Evolutionary conservation across 2,113 vertebrate species (phyloP).

Genomic region (Myiozetetes cayanensis): DNA sequence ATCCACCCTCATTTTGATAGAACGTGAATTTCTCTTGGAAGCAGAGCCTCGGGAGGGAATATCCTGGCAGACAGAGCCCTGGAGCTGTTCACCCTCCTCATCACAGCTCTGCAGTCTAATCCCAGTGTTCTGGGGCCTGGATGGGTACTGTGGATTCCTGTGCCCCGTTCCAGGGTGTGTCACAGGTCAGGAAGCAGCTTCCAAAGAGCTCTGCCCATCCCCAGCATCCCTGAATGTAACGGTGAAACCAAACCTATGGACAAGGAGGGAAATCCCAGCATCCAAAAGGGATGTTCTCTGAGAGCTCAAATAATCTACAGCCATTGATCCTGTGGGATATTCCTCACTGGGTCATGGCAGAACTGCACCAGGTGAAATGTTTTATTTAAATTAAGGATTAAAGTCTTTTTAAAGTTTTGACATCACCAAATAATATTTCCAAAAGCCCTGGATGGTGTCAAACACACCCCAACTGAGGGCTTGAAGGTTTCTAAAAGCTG

Average conservation of each 20-base stretch:
- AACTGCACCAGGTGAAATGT: not conserved
- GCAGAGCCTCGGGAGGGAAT: not conserved
- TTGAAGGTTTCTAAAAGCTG: not conserved
- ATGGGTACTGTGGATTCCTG: not conserved
- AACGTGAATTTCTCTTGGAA: not conserved
- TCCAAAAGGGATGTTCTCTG: fast-evolving
- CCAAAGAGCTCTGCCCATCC: not conserved
- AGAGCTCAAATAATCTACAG: not conserved
- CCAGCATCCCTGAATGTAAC: not conserved
- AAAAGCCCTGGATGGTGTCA: not conserved
- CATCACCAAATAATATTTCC: not conserved
- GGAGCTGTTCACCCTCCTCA: not conserved
- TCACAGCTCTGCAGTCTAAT: not conserved
- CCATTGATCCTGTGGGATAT: not conserved
- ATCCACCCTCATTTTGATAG: not conserved
- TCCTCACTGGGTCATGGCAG: not conserved
- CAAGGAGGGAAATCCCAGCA: not conserved
- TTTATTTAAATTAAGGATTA: not conserved
- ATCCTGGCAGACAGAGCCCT: not conserved
- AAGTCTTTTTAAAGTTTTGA: not conserved
- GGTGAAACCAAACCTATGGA: not conserved
- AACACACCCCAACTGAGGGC: not conserved
- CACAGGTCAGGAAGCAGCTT: not conserved
- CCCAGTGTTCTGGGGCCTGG: not conserved
- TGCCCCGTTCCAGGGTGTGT: not conserved